These are phyloP conservation scores for Atopsyche davidsoni DNA, from an alignment of 1,140 invertebrate genomes.

Conservation along the genomic window DNA sequence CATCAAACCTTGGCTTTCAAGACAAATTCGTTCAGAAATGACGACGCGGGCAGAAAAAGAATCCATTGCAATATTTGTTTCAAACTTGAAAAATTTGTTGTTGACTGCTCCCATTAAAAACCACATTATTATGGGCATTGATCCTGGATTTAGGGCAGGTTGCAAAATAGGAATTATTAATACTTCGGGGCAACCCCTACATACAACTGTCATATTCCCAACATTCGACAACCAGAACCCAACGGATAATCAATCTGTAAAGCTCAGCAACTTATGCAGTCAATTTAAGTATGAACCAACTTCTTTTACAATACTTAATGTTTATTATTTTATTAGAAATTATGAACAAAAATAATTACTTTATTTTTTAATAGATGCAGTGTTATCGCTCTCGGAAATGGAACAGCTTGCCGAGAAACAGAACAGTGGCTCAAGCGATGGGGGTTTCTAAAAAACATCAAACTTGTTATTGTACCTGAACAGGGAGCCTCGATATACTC, in stretches of 20 bases:
- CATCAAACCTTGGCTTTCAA: conserved; percentile 58
- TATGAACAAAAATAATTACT: neutral
- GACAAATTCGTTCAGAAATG: conserved; percentile 65
- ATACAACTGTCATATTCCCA: conserved; percentile 64
- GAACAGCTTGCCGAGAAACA: conserved; percentile 80
- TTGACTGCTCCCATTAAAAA: conserved; percentile 73
- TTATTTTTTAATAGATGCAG: conserved; percentile 50
- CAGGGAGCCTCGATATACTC: conserved; percentile 88
- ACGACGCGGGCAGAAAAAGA: conserved; percentile 71
- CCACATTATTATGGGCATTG: conserved; percentile 74
- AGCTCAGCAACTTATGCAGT: conserved; percentile 31
- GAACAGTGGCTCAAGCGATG: conserved; percentile 61
- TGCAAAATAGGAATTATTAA: conserved; percentile 66
- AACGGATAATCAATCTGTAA: too few species aligned
- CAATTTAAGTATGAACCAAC: neutral
- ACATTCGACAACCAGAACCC: conserved; percentile 38
- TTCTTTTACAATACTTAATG: neutral
- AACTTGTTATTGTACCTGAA: conserved; percentile 76
- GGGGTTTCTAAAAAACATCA: conserved; percentile 35
- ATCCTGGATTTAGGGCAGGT: conserved; percentile 81
- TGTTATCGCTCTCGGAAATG: conserved; percentile 81
- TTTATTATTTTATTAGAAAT: conserved; percentile 2
- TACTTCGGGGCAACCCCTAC: conserved; percentile 62
- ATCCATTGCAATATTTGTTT: conserved; percentile 76
- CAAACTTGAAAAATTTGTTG: conserved; percentile 77